Evolutionary conservation across 2,113 vertebrate genomes (phyloP).

Genomic region (Synchiropus splendidus): DNA sequence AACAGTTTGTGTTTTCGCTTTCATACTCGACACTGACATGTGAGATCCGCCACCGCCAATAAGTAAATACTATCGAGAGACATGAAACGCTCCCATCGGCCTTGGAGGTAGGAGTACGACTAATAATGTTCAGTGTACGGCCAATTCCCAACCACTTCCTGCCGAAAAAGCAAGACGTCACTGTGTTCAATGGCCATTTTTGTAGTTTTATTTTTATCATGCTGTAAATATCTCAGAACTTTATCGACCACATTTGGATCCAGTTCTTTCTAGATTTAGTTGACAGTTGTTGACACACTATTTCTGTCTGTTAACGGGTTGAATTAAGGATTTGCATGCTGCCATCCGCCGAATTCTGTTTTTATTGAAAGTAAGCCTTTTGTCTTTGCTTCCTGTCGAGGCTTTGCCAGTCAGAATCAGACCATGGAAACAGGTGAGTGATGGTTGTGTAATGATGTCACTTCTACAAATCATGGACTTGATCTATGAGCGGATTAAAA

Average conservation of each 20-base stretch:
- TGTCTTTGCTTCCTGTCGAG: conserved; percentile 53
- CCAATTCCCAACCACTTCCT: too few relatives aligned
- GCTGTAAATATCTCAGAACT: conserved; percentile 60
- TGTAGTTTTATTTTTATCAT: conserved; percentile 60
- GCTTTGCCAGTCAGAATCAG: conserved; percentile 43
- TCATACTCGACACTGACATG: conserved; percentile 41
- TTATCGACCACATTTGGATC: conserved; percentile 42
- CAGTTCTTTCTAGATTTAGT: conserved; percentile 61
- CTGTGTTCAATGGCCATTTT: conserved; percentile 56
- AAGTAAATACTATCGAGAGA: background rate
- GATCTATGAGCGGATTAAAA: conserved; percentile 22
- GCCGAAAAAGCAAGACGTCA: conserved; percentile 34
- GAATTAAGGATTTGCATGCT: conserved; percentile 67
- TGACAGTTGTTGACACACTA: conserved; percentile 47
- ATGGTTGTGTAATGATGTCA: conserved; percentile 44
- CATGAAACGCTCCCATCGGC: too few relatives aligned
- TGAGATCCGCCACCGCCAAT: background rate
- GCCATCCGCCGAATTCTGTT: conserved; percentile 55
- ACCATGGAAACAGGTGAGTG: conserved; percentile 24
- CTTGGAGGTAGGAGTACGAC: too few relatives aligned
- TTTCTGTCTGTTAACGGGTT: conserved; percentile 62
- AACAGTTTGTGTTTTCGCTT: conserved; percentile 43
- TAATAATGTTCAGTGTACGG: too few relatives aligned
- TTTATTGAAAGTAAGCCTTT: conserved; percentile 47
- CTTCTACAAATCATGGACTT: conserved; percentile 43